Base-by-base conservation (phyloP, 2,797 vertebrate species). In the Enteromius viviparus region DNA sequence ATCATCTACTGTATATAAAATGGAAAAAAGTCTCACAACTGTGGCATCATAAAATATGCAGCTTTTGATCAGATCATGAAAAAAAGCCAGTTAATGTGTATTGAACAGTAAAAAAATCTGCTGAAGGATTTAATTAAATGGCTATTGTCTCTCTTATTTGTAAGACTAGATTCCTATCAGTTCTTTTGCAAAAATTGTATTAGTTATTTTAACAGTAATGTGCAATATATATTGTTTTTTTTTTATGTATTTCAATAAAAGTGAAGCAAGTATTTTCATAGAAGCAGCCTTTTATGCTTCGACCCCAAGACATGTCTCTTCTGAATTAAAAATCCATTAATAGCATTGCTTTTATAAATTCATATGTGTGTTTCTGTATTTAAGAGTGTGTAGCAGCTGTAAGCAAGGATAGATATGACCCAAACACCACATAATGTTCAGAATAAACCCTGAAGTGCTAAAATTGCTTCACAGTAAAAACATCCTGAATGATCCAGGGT, bases 391-490 rank as follows among this genome's bases (percentile, higher is more conserved):
- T 17, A 26, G 45, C 62, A 11, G 21, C 6, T 64, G 26, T 14
- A 66, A 72, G 14, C 9, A 23, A 65, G 42, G 40, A 40, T 21
- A 32, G 23, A 65, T 23, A 74, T 32, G 49, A 80, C 3, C 37
- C 23, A 74, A 66, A 45, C 4, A 3, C 23, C 40, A 42, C 65
- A 58, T 78, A 2, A 53, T 79, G 68, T 77, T 83, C 19, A 58
- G 21, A 71, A 80, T 80, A 81, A 86, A 86, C 76, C 68, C 19
- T 26, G 62, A 68, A 64, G 49, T 21, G 70, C 64, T 58, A 66
- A 77, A 69, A 77, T 53, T 23, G 26, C 80, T 76, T 78, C 32
- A 70, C 55, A 26, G 53, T 71, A 64, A 32, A 72, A 80, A 32
- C n/a, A 32, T 45, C 29, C 68, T 78, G 55, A 80, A 82, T 70